phyloP scores from a whole-genome alignment of 2,888 invertebrate species.

The Coelopa pilipes region DNA sequence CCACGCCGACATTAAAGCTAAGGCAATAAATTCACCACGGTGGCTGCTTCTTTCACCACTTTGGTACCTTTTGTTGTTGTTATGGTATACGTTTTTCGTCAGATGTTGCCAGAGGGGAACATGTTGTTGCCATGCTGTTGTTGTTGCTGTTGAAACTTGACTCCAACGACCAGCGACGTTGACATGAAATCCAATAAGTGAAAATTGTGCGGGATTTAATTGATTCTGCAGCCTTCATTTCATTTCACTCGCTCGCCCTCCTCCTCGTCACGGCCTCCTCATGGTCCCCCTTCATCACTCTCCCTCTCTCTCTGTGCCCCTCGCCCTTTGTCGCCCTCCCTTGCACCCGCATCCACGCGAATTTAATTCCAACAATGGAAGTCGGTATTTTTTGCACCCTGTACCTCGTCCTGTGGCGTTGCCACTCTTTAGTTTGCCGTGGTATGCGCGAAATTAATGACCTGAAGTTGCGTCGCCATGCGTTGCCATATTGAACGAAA shows the following conservation, averaged over 20 bases:
- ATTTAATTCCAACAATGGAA: constrained; percentile 13
- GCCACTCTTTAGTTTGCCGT: constrained; percentile 33
- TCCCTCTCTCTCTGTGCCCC: no score
- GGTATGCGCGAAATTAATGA: constrained; percentile 36
- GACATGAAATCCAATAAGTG: constrained; percentile 36
- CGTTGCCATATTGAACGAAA: constrained; percentile 21
- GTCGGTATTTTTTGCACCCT: no score
- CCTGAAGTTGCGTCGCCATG: constrained; percentile 21
- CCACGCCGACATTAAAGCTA: not conserved
- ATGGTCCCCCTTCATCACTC: no score
- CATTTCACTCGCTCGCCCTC: not conserved
- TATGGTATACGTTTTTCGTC: not conserved
- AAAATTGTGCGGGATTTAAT: constrained; percentile 35
- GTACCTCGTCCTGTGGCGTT: not conserved
- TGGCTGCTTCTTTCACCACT: not conserved
- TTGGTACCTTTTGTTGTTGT: not conserved
- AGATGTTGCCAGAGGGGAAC: not conserved
- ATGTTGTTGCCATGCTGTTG: not conserved
- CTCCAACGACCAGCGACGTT: constrained; percentile 13
- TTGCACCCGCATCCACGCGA: constrained; percentile 20
- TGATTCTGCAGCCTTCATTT: constrained; percentile 35
- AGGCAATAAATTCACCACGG: constrained; percentile 16
- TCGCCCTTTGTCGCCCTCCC: no score
- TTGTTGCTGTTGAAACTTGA: constrained; percentile 21
- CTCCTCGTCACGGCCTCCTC: no score